Percentiles rank a stretch among this genome's conserved stretches.
Evolutionary conservation across 2,113 vertebrate species (phyloP).

Genomic region (Peucedramus taeniatus): DNA sequence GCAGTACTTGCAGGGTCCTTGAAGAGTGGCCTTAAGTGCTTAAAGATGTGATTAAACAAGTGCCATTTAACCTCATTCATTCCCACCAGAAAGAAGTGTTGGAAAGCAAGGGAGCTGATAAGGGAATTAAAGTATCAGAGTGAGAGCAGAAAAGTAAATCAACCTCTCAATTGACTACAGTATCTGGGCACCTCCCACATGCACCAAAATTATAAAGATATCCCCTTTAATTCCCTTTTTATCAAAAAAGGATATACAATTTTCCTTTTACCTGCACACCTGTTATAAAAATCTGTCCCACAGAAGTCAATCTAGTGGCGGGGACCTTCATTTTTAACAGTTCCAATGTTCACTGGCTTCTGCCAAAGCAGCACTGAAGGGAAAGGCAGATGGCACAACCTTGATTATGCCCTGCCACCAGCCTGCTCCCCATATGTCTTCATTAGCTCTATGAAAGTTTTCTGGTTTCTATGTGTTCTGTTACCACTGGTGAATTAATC

Average conservation of each 20-base stretch:
- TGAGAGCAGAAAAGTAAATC: background rate
- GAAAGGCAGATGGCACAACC: background rate
- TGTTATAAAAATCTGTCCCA: background rate
- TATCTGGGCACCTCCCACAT: background rate
- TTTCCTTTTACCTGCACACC: background rate
- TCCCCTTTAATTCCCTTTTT: background rate
- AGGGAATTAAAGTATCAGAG: background rate
- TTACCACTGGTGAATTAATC: background rate
- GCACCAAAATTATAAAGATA: background rate
- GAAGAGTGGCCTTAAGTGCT: background rate
- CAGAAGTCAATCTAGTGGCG: background rate
- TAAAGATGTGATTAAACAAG: background rate
- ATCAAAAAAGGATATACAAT: fast-evolving
- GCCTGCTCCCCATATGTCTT: background rate
- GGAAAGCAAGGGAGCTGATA: background rate
- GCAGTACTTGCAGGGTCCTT: background rate
- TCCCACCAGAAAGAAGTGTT: background rate
- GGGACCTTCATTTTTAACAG: background rate
- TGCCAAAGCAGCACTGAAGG: background rate
- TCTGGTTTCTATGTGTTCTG: background rate
- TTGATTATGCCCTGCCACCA: background rate
- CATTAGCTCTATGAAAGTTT: background rate
- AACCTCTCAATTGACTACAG: background rate
- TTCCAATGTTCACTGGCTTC: background rate
- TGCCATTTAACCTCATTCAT: background rate